Evolutionary conservation across 2,797 vertebrate genomes (phyloP).

Genomic region (Limnodromus scolopaceus): DNA sequence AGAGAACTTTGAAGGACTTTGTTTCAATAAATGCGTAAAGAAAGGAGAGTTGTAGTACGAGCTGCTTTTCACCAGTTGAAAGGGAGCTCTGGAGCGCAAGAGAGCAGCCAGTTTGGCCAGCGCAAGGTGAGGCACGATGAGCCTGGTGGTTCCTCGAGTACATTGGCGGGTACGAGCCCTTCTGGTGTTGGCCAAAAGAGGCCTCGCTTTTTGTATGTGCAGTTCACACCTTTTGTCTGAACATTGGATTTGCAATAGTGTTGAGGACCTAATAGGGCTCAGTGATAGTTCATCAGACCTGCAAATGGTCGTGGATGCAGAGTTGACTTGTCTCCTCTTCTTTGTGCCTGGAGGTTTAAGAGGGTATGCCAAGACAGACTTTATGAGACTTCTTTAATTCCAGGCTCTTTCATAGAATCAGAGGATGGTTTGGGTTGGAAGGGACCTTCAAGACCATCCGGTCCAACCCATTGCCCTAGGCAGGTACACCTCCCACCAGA

Average conservation of each 20-base stretch:
- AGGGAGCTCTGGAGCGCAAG: background rate
- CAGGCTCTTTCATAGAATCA: background rate
- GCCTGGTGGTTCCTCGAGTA: background rate
- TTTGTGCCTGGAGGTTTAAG: background rate
- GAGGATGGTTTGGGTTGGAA: background rate
- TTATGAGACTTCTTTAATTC: background rate
- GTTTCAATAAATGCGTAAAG: background rate
- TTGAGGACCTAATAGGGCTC: background rate
- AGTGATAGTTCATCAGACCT: background rate
- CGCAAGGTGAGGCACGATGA: rapidly evolving
- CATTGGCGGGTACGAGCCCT: background rate
- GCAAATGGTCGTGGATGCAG: background rate
- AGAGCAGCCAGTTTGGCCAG: background rate
- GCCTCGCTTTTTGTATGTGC: background rate
- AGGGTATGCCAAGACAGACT: background rate
- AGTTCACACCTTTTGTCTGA: background rate
- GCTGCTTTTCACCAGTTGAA: background rate
- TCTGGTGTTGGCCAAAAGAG: background rate
- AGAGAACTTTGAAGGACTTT: background rate
- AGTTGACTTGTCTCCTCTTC: background rate
- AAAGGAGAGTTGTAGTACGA: background rate
- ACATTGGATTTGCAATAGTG: background rate
- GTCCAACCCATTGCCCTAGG: background rate
- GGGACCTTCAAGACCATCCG: background rate
- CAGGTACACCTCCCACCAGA: background rate